Conservation (phyloP, 2,797 vertebrate genomes). For the Microctenopoma stevenorrisi region DNA sequence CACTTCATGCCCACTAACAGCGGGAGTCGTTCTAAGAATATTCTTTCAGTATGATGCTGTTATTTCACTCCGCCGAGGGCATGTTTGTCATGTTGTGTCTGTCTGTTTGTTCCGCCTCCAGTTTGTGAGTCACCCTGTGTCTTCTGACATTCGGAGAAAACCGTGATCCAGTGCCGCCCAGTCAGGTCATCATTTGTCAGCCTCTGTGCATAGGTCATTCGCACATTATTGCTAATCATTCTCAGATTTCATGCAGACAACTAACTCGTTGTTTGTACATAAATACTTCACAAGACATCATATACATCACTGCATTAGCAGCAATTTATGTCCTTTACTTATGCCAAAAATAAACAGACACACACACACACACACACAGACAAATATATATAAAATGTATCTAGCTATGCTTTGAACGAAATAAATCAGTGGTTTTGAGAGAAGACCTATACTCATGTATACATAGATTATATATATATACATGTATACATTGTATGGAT, state of each 20-base stretch:
- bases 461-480: no score
- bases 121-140: constrained; percentile 23
- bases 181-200: neutral
- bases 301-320: constrained; percentile 13
- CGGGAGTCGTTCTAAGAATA: constrained; percentile 58
- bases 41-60: constrained; percentile 42
- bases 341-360: constrained; percentile 34
- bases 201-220: neutral
- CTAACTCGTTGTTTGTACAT: constrained; percentile 24
- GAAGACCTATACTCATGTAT: neutral
- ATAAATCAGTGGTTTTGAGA: neutral
- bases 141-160: constrained; percentile 47
- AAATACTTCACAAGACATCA: constrained; percentile 14
- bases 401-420: neutral
- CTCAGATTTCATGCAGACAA: constrained; percentile 39
- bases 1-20: constrained; percentile 59
- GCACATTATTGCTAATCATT: constrained; percentile 25
- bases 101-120: constrained; percentile 37
- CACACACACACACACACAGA: neutral
- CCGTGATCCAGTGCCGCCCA: neutral
- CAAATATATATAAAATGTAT: constrained; percentile 5
- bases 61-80: constrained; percentile 25
- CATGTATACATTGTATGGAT: no score
- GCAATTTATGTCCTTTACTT: neutral
- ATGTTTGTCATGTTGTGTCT: constrained; percentile 20